Base-by-base conservation (phyloP, 2,888 invertebrate species). In the Eupithecia vulgata region DNA sequence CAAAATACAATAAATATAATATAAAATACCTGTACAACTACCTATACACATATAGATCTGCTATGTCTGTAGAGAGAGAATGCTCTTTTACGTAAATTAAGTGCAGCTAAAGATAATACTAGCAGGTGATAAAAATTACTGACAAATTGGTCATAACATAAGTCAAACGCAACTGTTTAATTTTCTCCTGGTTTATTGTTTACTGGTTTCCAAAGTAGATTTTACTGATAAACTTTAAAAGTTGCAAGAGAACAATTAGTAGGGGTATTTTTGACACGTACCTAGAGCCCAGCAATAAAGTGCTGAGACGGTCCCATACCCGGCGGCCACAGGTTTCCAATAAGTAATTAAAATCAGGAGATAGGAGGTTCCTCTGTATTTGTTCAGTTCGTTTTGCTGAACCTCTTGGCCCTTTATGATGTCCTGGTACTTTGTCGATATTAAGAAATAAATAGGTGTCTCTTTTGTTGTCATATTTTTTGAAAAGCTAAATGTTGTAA, bases 331-430 rank as follows among this genome's bases (percentile, higher is more conserved):
- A 93, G 93, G 90, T 94, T 93, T 93, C 94, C 94, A 90, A 94
- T 92, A 93, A 93, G 94, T 93, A 93, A 94, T 94, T 94, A 94
- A 94, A 94, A 94, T 91, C 93, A 85, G 85, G 86, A 91, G 91
- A 91, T 89, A 85, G 83, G 87, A 91, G 90, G 84, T 87, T 87
- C 85, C 92, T 92, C 89, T 85, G 86, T 93, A 88, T 93, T 94
- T 93, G 88, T 88, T 86, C 84, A 81, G 82, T 83, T 80, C 87
- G 88, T 85, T 64, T 84, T 82, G 57, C 57, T 85, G 85, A 87
- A 88, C 88, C 89, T 85, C 85, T 87, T 85, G 86, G 86, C 81
- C 83, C 81, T 87, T 17, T 84, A 86, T 88, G 87, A 85, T 87
- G 88, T 89, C 91, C 91, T 91, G 89, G 86, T 88, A 87, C 80